Base-by-base conservation (phyloP, 2,888 invertebrate species). In the Thereva unica region DNA sequence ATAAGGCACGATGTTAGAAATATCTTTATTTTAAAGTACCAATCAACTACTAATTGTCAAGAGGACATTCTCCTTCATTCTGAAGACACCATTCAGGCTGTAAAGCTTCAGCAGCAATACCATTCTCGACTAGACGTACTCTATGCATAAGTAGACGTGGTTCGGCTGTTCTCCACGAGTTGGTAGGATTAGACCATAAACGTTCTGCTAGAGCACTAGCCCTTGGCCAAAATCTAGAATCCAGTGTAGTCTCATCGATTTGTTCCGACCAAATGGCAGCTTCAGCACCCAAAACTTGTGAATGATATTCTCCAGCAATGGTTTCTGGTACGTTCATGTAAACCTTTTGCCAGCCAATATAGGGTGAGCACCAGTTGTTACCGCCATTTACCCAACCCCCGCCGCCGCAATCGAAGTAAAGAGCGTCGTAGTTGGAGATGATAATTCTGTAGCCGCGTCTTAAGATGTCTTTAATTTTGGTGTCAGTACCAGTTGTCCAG, bases 361-460 rank as follows among this genome's bases (percentile, higher is more conserved):
- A 95, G 0, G 94, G 94, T 0, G 92, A 87, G 76, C 94, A 95
- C 95, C 95, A 95, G 77, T 95, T 95, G 74, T 90, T 90, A 80
- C 87, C 86, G 69, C 84, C 85, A 0, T 86, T 87, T 0, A 94
- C 88, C 94, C 94, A 94, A 4, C 89, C 88, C 8, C 88, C 88
- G 73, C 88, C 93, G 1, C 94, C 94, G 75, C 94, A 94, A 78
- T 94, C 94, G 0, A 94, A 84, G 77, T 94, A 94, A 4, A 92
- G 80, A 0, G 91, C 91, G 76, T 95, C 94, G 74, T 93, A 93
- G 78, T 94, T 94, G 3, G 93, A 93, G 70, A 94, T 83, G 70
- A 95, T 93, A 23, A 93, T 78, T 37, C 84, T 85, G 76, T 89
- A 94, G 6, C 90, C 89, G 67, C 89, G 89, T 57, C 86, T 80